These are phyloP conservation scores for Lordiphosa stackelbergi DNA, from an alignment of 1,140 invertebrate species.

Conservation along the genomic window DNA sequence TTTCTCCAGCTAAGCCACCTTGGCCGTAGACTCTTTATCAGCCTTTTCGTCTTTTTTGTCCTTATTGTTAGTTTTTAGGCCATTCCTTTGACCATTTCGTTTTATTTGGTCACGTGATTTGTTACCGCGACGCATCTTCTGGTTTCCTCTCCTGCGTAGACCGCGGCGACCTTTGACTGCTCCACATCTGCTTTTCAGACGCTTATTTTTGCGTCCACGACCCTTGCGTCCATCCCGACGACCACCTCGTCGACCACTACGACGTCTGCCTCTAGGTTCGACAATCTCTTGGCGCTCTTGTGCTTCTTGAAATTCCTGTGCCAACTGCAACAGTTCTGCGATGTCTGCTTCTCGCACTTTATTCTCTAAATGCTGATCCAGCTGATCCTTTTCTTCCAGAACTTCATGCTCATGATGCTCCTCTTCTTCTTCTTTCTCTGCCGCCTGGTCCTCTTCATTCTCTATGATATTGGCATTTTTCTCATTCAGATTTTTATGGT, in stretches of 20 bases:
- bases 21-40: too few species aligned
- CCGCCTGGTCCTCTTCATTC: slow-evolving; percentile 37
- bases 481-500: slow-evolving; percentile 33
- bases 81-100: slow-evolving; percentile 11
- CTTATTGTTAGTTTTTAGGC: slow-evolving; percentile 9
- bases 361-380: slow-evolving; percentile 30
- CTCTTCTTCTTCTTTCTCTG: slow-evolving; percentile 24
- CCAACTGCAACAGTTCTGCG: slow-evolving; percentile 8
- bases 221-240: slow-evolving; percentile 19
- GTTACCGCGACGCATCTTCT: slow-evolving; percentile 1
- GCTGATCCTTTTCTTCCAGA: slow-evolving; percentile 7
- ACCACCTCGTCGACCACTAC: too few species aligned
- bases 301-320: slow-evolving; percentile 4
- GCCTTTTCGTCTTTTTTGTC: too few species aligned
- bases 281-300: neutral
- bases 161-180: slow-evolving; percentile 12
- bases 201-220: slow-evolving; percentile 19
- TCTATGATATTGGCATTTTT: slow-evolving; percentile 45
- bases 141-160: neutral
- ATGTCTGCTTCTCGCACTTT: slow-evolving; percentile 23
- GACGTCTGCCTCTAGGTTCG: neutral
- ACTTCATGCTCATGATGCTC: slow-evolving; percentile 29
- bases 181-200: slow-evolving; percentile 7
- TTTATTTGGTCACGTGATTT: slow-evolving; percentile 23
- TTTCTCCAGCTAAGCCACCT: too few species aligned